phyloP scores from a whole-genome alignment of 2,797 vertebrate genomes.

The Pseudotriccus pelzelni region DNA sequence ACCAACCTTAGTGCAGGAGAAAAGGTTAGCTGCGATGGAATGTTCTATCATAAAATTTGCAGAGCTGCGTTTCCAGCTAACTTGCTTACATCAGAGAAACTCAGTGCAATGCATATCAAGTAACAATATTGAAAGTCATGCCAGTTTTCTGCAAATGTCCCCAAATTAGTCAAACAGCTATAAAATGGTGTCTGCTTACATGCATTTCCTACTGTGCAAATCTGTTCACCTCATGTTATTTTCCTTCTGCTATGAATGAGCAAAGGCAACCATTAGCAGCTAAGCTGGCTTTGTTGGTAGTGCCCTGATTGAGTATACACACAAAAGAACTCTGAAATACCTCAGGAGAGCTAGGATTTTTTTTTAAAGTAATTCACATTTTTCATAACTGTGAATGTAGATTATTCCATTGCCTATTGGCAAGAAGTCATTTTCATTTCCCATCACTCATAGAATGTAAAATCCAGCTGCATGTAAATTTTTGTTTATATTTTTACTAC shows the following conservation, averaged over 20 bases:
- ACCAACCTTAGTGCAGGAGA: background rate
- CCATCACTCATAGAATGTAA: background rate
- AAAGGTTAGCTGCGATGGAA: background rate
- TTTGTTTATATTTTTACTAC: background rate
- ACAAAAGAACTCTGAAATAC: background rate
- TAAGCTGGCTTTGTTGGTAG: background rate
- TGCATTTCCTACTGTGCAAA: background rate
- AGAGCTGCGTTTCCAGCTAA: background rate
- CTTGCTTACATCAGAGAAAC: background rate
- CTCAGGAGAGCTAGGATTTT: background rate
- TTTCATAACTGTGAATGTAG: background rate
- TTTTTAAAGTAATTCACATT: background rate
- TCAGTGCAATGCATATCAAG: background rate
- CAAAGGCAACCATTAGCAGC: background rate
- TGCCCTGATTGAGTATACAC: background rate
- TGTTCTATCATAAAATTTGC: background rate
- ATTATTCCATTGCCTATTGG: background rate
- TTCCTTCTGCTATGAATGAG: background rate
- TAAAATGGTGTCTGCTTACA: background rate
- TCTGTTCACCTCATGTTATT: slow-evolving; percentile 1
- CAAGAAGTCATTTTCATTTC: background rate
- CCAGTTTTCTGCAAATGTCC: background rate
- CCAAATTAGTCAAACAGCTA: background rate
- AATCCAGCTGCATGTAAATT: accelerated
- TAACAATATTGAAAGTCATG: background rate